Base-by-base conservation (phyloP, 2,797 vertebrate genomes). In the Fistularia tabacaria region DNA sequence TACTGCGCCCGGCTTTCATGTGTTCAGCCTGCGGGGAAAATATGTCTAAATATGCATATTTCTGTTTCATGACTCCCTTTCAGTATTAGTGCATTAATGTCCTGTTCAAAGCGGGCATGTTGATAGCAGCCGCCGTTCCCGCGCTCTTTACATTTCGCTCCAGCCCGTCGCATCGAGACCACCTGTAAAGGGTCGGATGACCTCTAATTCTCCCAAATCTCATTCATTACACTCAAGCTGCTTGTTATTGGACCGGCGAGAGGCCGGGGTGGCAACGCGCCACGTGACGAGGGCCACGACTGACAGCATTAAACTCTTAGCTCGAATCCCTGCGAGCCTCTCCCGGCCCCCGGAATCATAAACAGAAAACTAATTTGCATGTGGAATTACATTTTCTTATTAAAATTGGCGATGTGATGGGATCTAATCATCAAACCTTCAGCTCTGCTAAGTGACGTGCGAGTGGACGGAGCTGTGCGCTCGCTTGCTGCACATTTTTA, bases 241-340 rank as follows among this genome's bases (percentile, higher is more conserved):
- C 76, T 76, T 71, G 74, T 86, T 83, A 81, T 81, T 82, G 77
- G 78, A 71, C 75, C 70, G 72, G 64, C 67, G 73, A 77, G 71
- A 80, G 71, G 62, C 69, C 58, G 61, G 49, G 57, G 72, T 79
- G 82, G 82, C 79, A 77, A 68, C 47, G 74, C 69, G 73, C 82
- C 80, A 81, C 68, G 79, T 64, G 78, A 80, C 66, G 65, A 81
- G 80, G 74, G 69, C 75, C 76, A 76, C 74, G 78, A 78, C 74
- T 79, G 76, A 81, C 78, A 77, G 74, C 80, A 84, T 85, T 83
- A 87, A 85, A 85, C 73, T 77, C 78, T 81, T 75, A 69, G 71
- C 84, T 84, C 79, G 82, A 83, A 80, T 75, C 74, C 78, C 70
- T 53, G 71, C 63, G 74, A 77, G 74, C 54, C 71, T 69, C 71